Evolutionary conservation across 2,113 vertebrate genomes (phyloP), one percentile per base, ranked within the genome.

Genomic region (Salvelinus sp.): DNA sequence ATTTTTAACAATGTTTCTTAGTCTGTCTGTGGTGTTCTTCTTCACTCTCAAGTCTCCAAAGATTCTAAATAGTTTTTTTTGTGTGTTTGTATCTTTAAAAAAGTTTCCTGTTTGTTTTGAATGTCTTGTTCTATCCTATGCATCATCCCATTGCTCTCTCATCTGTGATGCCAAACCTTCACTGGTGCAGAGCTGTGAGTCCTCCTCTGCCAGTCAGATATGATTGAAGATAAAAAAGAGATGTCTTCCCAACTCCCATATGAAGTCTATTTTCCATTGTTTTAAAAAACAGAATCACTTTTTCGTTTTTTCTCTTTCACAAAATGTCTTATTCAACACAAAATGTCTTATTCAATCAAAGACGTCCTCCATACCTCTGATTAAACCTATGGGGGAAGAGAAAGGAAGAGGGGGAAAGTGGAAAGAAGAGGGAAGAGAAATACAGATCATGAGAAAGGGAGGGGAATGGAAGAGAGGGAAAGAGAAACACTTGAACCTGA

Each of bases 41-140:
- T 62, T 62, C 58, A 62, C 6, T 62, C 58, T n/a, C n/a, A 62
- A 62, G 5, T 62, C 58, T 62, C 58, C 58, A 62, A n/a, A 62
- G 58, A 22, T 62, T 13, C n/a, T 62, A 7, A n/a, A 22, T 22
- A 9, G n/a, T 10, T 23, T 0, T 14, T 14, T 14, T 12, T 12
- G 3, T 60, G 2, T 6, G 4, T 60, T 23, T 23, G n/a, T 22
- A 22, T 62, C 58, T 57, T 57, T 22, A 10, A 62, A 23, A 62
- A 62, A 62, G 58, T 62, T 6, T 62, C 23, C 16, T n/a, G 20
- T 62, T 62, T n/a, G 18, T 62, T 62, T 62, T 62, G n/a, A 62
- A 62, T 23, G 58, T 62, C 58, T 54, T 54, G 50, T 54, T 16
- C 12, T 54, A 18, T 18, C 50, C 50, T 54, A 54, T 62, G 58